Evolutionary conservation across 2,797 vertebrate genomes (phyloP), one percentile per base, ranked within the genome.

Genomic region (Potorous gilbertii): DNA sequence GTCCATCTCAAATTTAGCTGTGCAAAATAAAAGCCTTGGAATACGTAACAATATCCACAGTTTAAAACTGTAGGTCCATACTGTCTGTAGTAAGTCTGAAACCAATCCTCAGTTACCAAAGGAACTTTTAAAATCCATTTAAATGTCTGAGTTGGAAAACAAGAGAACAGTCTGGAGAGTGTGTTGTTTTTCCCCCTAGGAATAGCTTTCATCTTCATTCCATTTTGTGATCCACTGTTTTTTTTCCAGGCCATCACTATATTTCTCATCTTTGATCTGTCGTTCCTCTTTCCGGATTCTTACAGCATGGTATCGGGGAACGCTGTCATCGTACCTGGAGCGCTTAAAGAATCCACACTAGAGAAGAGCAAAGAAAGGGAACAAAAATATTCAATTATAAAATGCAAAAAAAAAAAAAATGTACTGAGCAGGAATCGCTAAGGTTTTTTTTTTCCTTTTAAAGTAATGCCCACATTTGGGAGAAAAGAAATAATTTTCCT

Each of bases 281-380:
- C 98, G 98, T 46, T 99, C 98, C 97, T 99, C 99, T 98, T 99
- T 99, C 28, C 99, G 99, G 97, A 99, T 99, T 97, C 99, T 99
- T 96, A 99, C 99, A 2, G 99, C 99, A 27, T 99, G 99, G 98
- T 99, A 99, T 96, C 98, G 99, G 74, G 99, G 99, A 96, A 99
- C 97, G 52, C 98, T 99, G 98, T 99, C 99, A 12, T 99, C 99
- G 98, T 99, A 99, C 98, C 99, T 99, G 96, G 99, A 99, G 92
- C 99, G 99, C 97, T 99, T 99, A 98, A 99, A 99, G 99, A 99
- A 99, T 97, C 99, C 99, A 81, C 99, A 99, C 99, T 99, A 98
- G 56, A 92, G 1, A 57, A 95, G 1, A 90, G 91, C 90, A 90
- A 56, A 74, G 52, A 96, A 94, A 18, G 90, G 24, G 56, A 13